Evolutionary conservation across 2,113 vertebrate species (phyloP), one percentile per base, ranked within the genome.

Genomic region (Orthonyx spaldingii): DNA sequence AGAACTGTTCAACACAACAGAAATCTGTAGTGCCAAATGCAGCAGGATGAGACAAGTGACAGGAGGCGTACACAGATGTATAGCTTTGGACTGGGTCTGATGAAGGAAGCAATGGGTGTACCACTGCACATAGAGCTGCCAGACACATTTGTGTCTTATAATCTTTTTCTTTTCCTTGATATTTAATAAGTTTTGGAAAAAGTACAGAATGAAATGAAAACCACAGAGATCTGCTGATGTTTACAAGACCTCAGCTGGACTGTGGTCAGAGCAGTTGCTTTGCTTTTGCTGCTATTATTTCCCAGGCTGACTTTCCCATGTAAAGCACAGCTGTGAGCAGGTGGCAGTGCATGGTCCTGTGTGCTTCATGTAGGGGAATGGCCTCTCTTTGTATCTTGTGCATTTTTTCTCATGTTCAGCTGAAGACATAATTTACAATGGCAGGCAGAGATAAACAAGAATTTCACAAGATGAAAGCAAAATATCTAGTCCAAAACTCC

Each of bases 201-300:
- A 88, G 10, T 26, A 30, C 47, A 81, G 49, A 74, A 52, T 3
- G 5, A 57, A 90, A 70, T 42, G 2, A 60, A 90, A 93, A 10
- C 20, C 32, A 4, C 50, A 53, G 39, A 89, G 53, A 63, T 70
- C 47, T 84, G 55, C 64, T 75, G 79, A 57, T 90, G 85, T 93
- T 92, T 87, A 90, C 79, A 60, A 57, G 75, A 83, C 56, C 60
- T 47, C 90, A 92, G 85, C 71, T 95, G 93, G 71, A 53, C 68
- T 53, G 66, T 39, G 35, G 47, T 87, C 61, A 68, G 55, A 85
- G 28, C 55, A 68, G 33, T 82, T 35, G 3, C 66, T 86, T 85
- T 83, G 33, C 78, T 26, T 32, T 68, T 92, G 79, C 57, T n/a
- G 16, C 22, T 86, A 30, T 30, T 82, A 61, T 86, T 90, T 93